phyloP scores from a whole-genome alignment of 2,888 invertebrate species.

The Drosophila quinaria region DNA sequence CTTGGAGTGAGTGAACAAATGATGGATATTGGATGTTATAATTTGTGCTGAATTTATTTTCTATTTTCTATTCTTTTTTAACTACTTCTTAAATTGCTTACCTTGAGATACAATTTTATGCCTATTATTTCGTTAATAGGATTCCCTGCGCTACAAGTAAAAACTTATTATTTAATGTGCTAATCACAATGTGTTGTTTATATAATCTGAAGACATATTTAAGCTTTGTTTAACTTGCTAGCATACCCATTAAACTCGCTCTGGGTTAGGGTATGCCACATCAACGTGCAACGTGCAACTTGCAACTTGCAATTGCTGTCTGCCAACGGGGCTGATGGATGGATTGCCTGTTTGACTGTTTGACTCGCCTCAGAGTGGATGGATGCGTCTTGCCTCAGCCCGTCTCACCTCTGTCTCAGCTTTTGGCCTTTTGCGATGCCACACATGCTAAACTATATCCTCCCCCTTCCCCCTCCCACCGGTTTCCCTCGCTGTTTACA shows the following conservation, averaged over 20 bases:
- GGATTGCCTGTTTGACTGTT: constrained; percentile 80
- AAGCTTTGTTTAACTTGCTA: not conserved
- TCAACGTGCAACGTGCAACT: constrained; percentile 62
- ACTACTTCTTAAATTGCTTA: too few relatives aligned
- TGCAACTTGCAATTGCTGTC: constrained; percentile 73
- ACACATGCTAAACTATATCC: constrained; percentile 76
- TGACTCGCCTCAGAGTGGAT: too few relatives aligned
- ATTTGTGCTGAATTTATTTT: too few relatives aligned
- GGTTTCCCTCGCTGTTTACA: constrained; percentile 1
- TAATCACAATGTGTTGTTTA: too few relatives aligned
- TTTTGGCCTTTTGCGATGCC: constrained; percentile 54
- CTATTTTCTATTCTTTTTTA: too few relatives aligned
- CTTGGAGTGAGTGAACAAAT: too few relatives aligned
- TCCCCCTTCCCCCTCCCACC: constrained; percentile 26
- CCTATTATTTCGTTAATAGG: too few relatives aligned
- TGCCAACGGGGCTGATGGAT: constrained; percentile 79
- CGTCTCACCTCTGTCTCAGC: constrained; percentile 9
- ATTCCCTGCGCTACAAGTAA: too few relatives aligned
- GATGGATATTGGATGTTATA: too few relatives aligned
- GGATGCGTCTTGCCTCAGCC: too few relatives aligned
- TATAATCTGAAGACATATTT: not conserved
- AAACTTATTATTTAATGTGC: too few relatives aligned
- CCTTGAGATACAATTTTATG: not conserved
- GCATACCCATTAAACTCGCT: constrained; percentile 6
- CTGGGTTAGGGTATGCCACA: constrained; percentile 48